Evolutionary conservation across 2,797 vertebrate species (phyloP).

Genomic region (Diplodus sargus): DNA sequence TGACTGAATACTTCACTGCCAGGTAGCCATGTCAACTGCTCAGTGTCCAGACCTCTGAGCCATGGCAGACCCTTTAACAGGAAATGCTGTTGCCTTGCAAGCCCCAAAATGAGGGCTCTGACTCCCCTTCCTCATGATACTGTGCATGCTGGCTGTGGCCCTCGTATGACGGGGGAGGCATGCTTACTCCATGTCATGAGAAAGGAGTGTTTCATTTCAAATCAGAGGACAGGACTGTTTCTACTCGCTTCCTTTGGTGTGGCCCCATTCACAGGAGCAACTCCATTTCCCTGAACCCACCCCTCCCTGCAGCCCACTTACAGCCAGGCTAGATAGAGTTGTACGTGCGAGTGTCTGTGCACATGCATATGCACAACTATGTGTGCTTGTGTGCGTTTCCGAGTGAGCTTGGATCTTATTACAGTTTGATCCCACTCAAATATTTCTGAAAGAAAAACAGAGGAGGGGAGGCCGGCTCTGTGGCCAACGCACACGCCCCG

Average conservation of each 20-base stretch:
- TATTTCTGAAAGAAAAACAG: conserved; percentile 90
- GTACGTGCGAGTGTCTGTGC: conserved; percentile 58
- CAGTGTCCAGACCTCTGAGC: conserved; percentile 64
- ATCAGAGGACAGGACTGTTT: conserved; percentile 78
- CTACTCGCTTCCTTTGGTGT: conserved; percentile 80
- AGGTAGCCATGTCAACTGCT: conserved; percentile 76
- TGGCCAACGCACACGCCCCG: conserved; percentile 78
- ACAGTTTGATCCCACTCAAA: conserved; percentile 90
- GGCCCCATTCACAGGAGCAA: conserved; percentile 81
- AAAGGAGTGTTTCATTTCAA: conserved; percentile 85
- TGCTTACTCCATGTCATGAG: conserved; percentile 71
- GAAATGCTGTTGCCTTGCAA: conserved; percentile 62
- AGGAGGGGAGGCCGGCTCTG: conserved; percentile 81
- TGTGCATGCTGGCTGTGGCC: conserved; percentile 63
- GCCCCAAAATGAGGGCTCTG: conserved; percentile 53
- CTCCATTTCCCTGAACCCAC: conserved; percentile 69
- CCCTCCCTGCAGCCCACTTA: conserved; percentile 75
- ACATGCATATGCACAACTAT: conserved; percentile 67
- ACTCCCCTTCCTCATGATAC: conserved; percentile 66
- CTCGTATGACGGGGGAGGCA: conserved; percentile 60
- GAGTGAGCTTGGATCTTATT: conserved; percentile 86
- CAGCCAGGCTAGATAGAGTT: conserved; percentile 72
- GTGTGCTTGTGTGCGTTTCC: conserved; percentile 76
- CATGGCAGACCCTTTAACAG: conserved; percentile 60
- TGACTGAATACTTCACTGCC: conserved; percentile 77